Conservation (phyloP, 2,888 invertebrate genomes). For the Biston betularia region DNA sequence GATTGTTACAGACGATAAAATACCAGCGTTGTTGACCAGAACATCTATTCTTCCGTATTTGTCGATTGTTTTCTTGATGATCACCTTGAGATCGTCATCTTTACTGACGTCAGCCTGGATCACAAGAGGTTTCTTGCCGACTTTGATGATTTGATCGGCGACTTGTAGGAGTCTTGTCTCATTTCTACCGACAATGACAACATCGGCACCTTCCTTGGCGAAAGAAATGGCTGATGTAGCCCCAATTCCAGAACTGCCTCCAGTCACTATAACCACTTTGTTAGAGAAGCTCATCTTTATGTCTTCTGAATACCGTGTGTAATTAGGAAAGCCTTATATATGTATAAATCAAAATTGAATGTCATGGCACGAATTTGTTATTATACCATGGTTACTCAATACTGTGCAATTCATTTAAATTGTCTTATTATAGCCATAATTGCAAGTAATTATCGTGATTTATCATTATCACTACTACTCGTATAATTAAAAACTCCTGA, state of each 20-base stretch:
- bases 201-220: not conserved
- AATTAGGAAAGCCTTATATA: not conserved
- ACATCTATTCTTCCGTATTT: constrained; percentile 1
- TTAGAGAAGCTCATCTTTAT: not conserved
- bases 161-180: not conserved
- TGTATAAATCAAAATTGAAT: not conserved
- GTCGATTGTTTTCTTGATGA: not conserved
- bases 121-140: not conserved
- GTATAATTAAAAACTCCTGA: too few species aligned
- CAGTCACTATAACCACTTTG: not conserved
- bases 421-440: too few species aligned
- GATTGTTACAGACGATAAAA: not conserved
- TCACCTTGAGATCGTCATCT: not conserved
- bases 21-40: not conserved
- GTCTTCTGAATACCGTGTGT: not conserved
- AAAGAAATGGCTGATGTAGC: not conserved
- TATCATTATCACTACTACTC: too few species aligned
- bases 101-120: not conserved
- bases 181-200: not conserved
- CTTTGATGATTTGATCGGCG: not conserved
- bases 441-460: too few species aligned
- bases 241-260: not conserved
- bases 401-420: not conserved
- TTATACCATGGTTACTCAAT: too few species aligned
- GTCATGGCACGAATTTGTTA: not conserved